These are phyloP conservation scores for Streblospio benedicti DNA, from an alignment of 1,140 invertebrate genomes.

Conservation along the genomic window DNA sequence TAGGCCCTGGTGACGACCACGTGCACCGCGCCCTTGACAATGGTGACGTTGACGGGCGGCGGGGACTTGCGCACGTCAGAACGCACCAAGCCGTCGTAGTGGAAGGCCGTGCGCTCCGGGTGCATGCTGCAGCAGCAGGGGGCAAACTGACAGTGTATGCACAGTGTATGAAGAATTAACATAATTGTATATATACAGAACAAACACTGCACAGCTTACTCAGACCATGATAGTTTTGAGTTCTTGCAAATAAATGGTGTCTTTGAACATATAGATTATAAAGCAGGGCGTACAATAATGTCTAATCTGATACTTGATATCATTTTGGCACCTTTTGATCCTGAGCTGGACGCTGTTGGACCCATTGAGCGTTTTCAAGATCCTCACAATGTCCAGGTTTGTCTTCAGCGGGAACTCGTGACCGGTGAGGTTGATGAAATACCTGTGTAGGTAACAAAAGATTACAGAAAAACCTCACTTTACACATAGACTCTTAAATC, in stretches of 20 bases:
- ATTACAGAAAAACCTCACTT: too few relatives aligned
- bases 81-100: background rate
- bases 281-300: background rate
- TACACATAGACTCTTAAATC: too few relatives aligned
- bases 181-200: background rate
- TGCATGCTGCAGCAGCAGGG: background rate
- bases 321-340: slow-evolving; percentile 13
- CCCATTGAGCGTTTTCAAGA: slow-evolving; percentile 30
- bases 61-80: background rate
- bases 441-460: too few relatives aligned
- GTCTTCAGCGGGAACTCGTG: slow-evolving; percentile 36
- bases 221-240: background rate
- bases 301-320: background rate
- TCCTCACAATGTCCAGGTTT: slow-evolving; percentile 35
- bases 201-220: background rate
- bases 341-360: slow-evolving; percentile 32
- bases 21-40: slow-evolving; percentile 12
- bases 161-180: background rate
- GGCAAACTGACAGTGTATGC: background rate
- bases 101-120: background rate
- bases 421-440: slow-evolving; percentile 35
- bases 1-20: slow-evolving; percentile 8
- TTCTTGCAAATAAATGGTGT: background rate
- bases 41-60: background rate
- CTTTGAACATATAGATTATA: background rate